A percentile compares a stretch with the other conserved stretches of the same genome.
Evolutionary conservation across 2,113 vertebrate species (phyloP).

Genomic region (Acrocephalus kingi): DNA sequence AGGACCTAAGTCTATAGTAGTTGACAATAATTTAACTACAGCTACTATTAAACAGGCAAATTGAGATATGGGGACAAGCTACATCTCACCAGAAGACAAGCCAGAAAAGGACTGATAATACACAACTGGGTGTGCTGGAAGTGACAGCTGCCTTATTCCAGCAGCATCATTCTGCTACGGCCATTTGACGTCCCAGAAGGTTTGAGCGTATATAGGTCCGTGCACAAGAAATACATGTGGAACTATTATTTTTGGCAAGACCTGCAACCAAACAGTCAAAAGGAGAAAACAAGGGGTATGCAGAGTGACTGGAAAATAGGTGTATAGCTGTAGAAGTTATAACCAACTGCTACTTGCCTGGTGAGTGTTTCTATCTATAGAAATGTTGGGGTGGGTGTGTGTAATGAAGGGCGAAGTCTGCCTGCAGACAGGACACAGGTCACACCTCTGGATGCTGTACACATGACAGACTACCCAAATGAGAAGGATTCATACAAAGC

Average conservation of each 20-base stretch:
- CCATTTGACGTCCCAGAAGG: background rate
- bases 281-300: background rate
- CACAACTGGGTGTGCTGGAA: background rate
- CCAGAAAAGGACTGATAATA: background rate
- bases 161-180: background rate
- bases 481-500: background rate
- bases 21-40: background rate
- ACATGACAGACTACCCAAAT: background rate
- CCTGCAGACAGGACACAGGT: background rate
- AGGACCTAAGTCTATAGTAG: background rate
- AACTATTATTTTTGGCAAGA: background rate
- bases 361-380: background rate
- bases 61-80: background rate
- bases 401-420: background rate
- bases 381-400: background rate
- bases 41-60: background rate
- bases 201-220: fast-evolving
- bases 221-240: background rate
- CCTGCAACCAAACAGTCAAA: background rate
- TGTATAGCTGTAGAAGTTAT: background rate
- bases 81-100: background rate
- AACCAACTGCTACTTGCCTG: background rate
- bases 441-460: background rate
- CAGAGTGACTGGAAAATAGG: background rate
- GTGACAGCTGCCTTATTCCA: background rate